phyloP scores from a whole-genome alignment of 30 jellyfish, hydroid and myxozoan species.

The Hydractinia echinata region DNA sequence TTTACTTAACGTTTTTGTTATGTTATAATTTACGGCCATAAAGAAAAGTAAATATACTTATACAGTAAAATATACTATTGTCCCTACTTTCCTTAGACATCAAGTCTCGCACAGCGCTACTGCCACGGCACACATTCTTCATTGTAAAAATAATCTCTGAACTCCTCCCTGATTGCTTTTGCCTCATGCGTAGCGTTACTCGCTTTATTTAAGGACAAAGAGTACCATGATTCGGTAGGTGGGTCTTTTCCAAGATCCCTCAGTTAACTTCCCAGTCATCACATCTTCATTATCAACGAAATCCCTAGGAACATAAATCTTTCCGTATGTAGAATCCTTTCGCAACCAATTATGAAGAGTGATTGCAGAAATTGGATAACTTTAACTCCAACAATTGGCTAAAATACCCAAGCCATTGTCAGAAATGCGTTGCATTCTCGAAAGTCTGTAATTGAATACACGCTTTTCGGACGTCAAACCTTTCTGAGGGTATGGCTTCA shows the following conservation, averaged over 20 bases:
- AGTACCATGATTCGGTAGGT: neutral
- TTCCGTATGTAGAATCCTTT: constrained; percentile 17
- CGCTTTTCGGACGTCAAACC: constrained; percentile 33
- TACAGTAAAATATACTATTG: neutral
- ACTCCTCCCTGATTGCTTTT: too few relatives aligned
- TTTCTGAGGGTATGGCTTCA: constrained; percentile 28
- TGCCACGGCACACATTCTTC: constrained; percentile 12
- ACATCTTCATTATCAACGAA: neutral
- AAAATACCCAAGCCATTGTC: constrained; percentile 7
- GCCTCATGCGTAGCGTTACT: too few relatives aligned
- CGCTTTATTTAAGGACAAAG: too few relatives aligned
- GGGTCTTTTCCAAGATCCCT: constrained; percentile 3
- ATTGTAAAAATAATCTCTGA: constrained; percentile 8
- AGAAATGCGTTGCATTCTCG: constrained; percentile 28
- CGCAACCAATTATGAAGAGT: constrained; percentile 16
- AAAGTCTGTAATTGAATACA: constrained; percentile 26
- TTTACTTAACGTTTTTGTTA: neutral
- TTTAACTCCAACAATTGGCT: constrained; percentile 15
- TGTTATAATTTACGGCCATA: neutral
- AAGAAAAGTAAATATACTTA: neutral
- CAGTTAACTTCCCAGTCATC: neutral
- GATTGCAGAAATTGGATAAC: neutral
- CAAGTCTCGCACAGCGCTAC: neutral
- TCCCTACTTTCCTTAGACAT: neutral
- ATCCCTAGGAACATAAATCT: neutral